Conservation (phyloP, 2,113 vertebrate species). For the Petaurus breviceps region DNA sequence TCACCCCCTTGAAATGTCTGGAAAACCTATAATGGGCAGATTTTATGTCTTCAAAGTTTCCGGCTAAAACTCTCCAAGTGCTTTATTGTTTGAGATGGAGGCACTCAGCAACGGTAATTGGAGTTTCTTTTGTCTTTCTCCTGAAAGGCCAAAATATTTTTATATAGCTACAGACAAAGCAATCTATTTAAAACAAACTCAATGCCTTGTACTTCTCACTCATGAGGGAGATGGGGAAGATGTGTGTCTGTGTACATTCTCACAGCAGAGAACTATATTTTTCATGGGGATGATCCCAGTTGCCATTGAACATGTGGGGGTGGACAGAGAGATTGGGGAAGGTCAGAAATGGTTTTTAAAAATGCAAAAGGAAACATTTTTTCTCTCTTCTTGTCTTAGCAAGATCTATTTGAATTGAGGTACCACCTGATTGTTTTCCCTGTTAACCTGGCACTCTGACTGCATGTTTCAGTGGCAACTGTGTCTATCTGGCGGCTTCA, state of each 20-base stretch:
- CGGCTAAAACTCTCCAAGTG: slow-evolving; percentile 72
- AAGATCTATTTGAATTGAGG: background rate
- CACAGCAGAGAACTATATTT: slow-evolving; percentile 61
- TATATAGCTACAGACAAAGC: slow-evolving; percentile 69
- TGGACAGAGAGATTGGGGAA: background rate
- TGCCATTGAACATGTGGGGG: background rate
- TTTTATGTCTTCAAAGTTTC: slow-evolving; percentile 76
- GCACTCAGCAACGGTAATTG: slow-evolving; percentile 63
- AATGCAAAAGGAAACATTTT: background rate
- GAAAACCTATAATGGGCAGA: slow-evolving; percentile 71
- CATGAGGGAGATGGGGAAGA: background rate
- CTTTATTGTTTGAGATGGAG: slow-evolving; percentile 67
- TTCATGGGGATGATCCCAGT: slow-evolving; percentile 58
- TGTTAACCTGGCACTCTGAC: background rate
- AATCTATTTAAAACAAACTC: slow-evolving; percentile 58
- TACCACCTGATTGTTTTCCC: background rate
- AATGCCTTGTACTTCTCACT: slow-evolving; percentile 39
- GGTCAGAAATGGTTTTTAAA: background rate
- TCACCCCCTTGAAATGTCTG: slow-evolving; percentile 70
- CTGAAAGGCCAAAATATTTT: slow-evolving; percentile 75
- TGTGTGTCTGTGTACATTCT: slow-evolving; percentile 31
- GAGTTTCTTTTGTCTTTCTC: slow-evolving; percentile 66
- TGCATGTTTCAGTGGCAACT: slow-evolving; percentile 50
- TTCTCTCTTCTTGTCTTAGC: background rate
- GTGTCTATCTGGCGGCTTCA: slow-evolving; percentile 55